Base-by-base conservation (phyloP, 2,888 invertebrate species). In the Deroplatys truncata region DNA sequence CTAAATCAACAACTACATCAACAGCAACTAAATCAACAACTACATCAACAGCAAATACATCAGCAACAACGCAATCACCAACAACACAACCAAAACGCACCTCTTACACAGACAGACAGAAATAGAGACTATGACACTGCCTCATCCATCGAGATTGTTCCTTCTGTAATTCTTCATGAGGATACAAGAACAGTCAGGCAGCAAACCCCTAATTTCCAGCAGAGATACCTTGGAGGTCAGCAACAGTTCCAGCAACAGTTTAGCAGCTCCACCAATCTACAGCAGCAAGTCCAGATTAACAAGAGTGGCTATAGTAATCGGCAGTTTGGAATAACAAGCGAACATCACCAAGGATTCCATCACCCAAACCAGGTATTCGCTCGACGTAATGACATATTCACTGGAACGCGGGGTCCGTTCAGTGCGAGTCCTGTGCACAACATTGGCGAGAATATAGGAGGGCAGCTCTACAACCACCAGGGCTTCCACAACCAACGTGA, bases 1-100 rank as follows among this genome's bases (percentile, higher is more conserved):
- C 88, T 88, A 86, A 82, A 92, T 91, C 56, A 89, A 28, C 91
- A 92, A 86, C 91, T 91, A 7, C 56, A 20, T 0, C 56, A 15
- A 3, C 56, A 89, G n/a, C 91, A 92, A 86, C 91, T 91, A 49
- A 2, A 72, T 4, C 56, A 72, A 20, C 56, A 72, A 72, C 56
- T 56, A 16, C 56, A 56, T 56, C 56, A 56, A 56, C 56, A 56
- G 20, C 56, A 56, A 5, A 0, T 31, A 31, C 49, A 49, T 49
- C 49, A 49, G 7, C 49, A 49, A 49, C 49, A 49, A 13, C 25
- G 31, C 35, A 28, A 85, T 15, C 49, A 85, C 0, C 85, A 85
- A 43, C 85, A 85, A 16, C 31, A 82, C 91, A 92, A 84, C 86
- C 93, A 90, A 35, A 91, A 86, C 90, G 92, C 25, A 25, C 86